These are phyloP conservation scores for Trichoplusia ni DNA, from an alignment of 1,140 invertebrate species.

Conservation along the genomic window DNA sequence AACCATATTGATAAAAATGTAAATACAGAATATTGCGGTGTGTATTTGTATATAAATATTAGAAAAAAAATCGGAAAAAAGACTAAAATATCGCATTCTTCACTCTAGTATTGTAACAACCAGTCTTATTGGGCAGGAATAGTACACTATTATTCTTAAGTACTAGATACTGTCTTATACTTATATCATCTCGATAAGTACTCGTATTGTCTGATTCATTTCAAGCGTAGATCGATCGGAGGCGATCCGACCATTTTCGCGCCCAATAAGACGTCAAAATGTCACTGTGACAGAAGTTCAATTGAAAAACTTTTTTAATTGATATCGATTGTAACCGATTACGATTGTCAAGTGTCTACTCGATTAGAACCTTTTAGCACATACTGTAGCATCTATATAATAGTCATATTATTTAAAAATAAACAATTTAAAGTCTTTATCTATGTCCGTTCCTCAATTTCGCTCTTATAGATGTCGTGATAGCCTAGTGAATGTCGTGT, in stretches of 20 bases:
- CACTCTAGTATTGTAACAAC: conserved; percentile 30
- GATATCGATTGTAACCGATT: conserved; percentile 21
- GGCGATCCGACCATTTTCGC: conserved; percentile 14
- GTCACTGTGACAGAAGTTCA: conserved; percentile 8
- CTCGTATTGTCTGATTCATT: conserved; percentile 13
- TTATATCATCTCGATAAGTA: conserved; percentile 13
- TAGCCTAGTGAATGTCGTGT: conserved; percentile 77
- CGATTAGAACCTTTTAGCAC: conserved; percentile 50
- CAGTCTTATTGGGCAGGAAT: conserved; percentile 31
- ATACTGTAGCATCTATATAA: conserved; percentile 57
- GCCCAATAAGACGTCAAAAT: conserved; percentile 17
- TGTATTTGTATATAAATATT: conserved; percentile 56
- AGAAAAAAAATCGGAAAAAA: conserved; percentile 56
- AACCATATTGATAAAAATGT: conserved; percentile 33
- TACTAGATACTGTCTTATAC: conserved; percentile 15
- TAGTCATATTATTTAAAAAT: conserved; percentile 60
- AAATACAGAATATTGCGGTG: conserved; percentile 42
- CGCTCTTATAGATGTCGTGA: conserved; percentile 79
- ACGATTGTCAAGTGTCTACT: conserved; percentile 22
- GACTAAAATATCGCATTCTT: conserved; percentile 46
- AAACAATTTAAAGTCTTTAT: conserved; percentile 70
- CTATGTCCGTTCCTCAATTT: conserved; percentile 79
- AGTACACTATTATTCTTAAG: conserved; percentile 14
- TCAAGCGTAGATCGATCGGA: conserved; percentile 5
- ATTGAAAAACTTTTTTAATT: conserved; percentile 24